Conservation (phyloP, 2,888 invertebrate genomes). For the Exocentrus adspersus region DNA sequence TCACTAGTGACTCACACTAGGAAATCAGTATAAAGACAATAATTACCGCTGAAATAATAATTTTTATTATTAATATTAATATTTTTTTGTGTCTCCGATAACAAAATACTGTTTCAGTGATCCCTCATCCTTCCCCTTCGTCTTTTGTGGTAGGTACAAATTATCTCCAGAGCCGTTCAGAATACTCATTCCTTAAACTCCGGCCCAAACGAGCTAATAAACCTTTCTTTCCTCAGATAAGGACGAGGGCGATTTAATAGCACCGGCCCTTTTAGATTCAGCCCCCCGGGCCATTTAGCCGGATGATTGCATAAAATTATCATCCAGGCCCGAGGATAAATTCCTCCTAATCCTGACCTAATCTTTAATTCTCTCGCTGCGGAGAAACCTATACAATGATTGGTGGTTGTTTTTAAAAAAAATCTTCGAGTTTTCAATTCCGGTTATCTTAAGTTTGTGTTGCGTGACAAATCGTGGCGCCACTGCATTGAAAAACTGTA, state of each 20-base stretch:
- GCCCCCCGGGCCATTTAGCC: not conserved
- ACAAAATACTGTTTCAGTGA: no score
- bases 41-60: not conserved
- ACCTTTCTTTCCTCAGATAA: not conserved
- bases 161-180: no score
- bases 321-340: constrained; percentile 21
- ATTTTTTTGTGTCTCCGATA: no score
- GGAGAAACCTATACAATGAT: no score
- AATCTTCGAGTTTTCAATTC: no score
- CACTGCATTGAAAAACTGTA: no score
- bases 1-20: constrained; percentile 11
- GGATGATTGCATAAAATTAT: constrained; percentile 24
- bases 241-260: constrained; percentile 22
- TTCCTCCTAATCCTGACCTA: constrained; percentile 17
- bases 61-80: no score
- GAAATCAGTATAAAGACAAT: constrained; percentile 11
- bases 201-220: not conserved
- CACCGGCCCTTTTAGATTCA: constrained; percentile 5
- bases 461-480: no score
- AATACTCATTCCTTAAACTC: not conserved
- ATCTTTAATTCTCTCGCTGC: constrained; percentile 28
- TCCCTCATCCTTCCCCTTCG: no score
- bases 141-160: no score
- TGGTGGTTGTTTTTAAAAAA: no score
- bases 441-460: no score